These are phyloP conservation scores for Pyrrhia umbra DNA, from an alignment of 2,888 invertebrate genomes.

Conservation along the genomic window DNA sequence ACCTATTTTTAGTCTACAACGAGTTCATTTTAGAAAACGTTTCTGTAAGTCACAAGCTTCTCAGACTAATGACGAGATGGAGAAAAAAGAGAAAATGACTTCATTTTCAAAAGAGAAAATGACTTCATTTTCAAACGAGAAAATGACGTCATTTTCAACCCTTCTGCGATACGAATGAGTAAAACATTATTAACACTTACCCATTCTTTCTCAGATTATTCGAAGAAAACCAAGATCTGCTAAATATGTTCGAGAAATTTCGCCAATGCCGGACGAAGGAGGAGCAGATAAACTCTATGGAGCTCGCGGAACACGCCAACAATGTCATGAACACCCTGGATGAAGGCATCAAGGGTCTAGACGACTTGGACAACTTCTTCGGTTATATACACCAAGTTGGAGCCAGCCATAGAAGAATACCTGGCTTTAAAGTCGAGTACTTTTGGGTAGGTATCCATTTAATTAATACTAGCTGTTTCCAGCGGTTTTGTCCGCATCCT, in stretches of 20 bases:
- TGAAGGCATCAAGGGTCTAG: conserved; percentile 96
- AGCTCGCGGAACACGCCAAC: conserved; percentile 96
- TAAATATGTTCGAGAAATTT: conserved; percentile 95
- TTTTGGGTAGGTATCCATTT: conserved; percentile 93
- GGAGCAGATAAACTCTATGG: conserved; percentile 95
- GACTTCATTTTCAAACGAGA: neutral
- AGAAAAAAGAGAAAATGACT: too few relatives aligned
- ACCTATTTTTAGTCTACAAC: too few relatives aligned
- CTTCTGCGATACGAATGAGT: neutral
- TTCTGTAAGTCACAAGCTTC: too few relatives aligned
- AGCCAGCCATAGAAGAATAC: conserved; percentile 95
- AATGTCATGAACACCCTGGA: conserved; percentile 97
- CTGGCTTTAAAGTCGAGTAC: conserved; percentile 95
- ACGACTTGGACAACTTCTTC: conserved; percentile 96
- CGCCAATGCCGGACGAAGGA: conserved; percentile 94
- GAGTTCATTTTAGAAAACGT: too few relatives aligned
- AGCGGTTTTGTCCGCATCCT: too few relatives aligned
- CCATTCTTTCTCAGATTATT: conserved; percentile 92
- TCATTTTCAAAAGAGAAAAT: too few relatives aligned
- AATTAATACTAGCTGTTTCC: too few relatives aligned
- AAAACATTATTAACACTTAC: neutral
- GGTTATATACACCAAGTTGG: conserved; percentile 95
- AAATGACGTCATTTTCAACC: neutral
- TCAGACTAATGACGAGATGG: too few relatives aligned
- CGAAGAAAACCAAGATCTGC: conserved; percentile 95